These are phyloP conservation scores for Mylabris sibirica DNA, from an alignment of 2,888 invertebrate species.

Conservation along the genomic window DNA sequence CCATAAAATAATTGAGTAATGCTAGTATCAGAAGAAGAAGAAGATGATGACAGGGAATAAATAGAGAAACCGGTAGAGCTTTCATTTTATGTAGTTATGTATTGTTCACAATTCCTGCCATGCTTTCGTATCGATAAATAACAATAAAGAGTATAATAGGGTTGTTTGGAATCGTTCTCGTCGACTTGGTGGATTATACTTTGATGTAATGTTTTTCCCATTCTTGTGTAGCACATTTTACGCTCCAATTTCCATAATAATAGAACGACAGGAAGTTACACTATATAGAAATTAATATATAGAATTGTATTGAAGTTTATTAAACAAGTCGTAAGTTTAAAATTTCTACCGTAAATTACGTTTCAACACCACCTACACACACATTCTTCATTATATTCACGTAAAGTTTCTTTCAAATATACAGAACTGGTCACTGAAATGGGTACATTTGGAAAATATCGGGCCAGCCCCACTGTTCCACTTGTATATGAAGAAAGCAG, in stretches of 20 bases:
- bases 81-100: not conserved
- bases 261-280: not conserved
- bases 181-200: not conserved
- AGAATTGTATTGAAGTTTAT: too few species aligned
- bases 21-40: too few species aligned
- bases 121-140: slow-evolving; percentile 7
- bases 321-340: not conserved
- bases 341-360: too few species aligned
- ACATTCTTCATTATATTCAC: too few species aligned
- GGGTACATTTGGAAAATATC: too few species aligned
- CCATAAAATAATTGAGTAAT: too few species aligned
- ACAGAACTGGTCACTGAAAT: too few species aligned
- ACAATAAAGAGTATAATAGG: not conserved
- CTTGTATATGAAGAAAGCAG: too few species aligned
- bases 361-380: too few species aligned
- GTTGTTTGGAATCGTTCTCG: slow-evolving; percentile 4
- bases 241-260: slow-evolving; percentile 2
- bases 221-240: not conserved
- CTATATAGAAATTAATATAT: slow-evolving; percentile 12
- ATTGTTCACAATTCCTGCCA: slow-evolving; percentile 11
- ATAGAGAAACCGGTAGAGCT: not conserved
- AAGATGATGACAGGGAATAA: too few species aligned
- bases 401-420: too few species aligned
- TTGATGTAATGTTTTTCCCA: not conserved
- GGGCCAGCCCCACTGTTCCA: too few species aligned